phyloP scores from a whole-genome alignment of 2,888 invertebrate species.

The Dorcus parallelipipedus region DNA sequence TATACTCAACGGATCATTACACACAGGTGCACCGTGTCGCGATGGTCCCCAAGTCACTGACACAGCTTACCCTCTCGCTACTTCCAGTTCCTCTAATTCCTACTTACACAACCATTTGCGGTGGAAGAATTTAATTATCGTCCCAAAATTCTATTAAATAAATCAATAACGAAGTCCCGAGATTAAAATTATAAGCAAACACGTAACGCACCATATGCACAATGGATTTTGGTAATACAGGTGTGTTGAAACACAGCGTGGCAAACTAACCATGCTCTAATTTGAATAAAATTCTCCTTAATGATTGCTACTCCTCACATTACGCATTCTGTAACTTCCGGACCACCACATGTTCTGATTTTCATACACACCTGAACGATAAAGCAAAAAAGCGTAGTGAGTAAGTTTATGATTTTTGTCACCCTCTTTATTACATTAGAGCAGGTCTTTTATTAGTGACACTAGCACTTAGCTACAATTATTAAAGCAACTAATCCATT shows the following conservation, averaged over 20 bases:
- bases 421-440: too few relatives aligned
- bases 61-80: not conserved
- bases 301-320: constrained; percentile 18
- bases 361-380: constrained; percentile 23
- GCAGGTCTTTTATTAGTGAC: too few relatives aligned
- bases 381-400: too few relatives aligned
- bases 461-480: too few relatives aligned
- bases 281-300: constrained; percentile 32
- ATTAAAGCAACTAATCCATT: too few relatives aligned
- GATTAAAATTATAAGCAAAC: constrained; percentile 3
- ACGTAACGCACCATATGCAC: constrained; percentile 15
- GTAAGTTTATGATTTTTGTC: too few relatives aligned
- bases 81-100: too few relatives aligned
- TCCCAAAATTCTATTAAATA: too few relatives aligned
- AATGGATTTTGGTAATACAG: constrained; percentile 9
- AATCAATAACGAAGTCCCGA: not conserved
- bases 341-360: constrained; percentile 34
- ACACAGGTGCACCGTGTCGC: constrained; percentile 41
- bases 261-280: constrained; percentile 10
- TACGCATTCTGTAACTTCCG: constrained; percentile 27
- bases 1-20: constrained; percentile 45
- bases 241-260: not conserved
- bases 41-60: constrained; percentile 8
- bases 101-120: too few relatives aligned
- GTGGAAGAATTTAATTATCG: too few relatives aligned